Percentiles rank a stretch among this genome's conserved stretches.
Evolutionary conservation across 2,797 vertebrate genomes (phyloP).

Genomic region (Erpetoichthys calabaricus): DNA sequence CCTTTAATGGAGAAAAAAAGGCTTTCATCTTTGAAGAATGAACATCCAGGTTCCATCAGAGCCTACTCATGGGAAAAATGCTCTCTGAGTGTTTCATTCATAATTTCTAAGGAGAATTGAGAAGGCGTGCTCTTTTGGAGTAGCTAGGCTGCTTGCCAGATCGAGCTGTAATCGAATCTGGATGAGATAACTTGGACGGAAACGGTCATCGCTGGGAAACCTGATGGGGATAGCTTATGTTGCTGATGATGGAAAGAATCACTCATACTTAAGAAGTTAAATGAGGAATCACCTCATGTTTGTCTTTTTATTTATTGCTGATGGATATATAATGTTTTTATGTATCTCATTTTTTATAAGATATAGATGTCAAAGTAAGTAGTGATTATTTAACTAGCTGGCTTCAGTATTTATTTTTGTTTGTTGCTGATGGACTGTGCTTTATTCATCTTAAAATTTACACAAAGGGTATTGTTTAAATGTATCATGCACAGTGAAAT

Average conservation of each 20-base stretch:
- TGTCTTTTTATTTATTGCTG: too few relatives aligned
- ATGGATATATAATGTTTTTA: too few relatives aligned
- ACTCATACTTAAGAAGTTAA: neutral
- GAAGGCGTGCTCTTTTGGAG: neutral
- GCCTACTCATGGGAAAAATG: neutral
- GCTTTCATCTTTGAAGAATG: constrained; percentile 1
- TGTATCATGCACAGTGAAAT: too few relatives aligned
- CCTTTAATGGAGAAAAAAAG: neutral
- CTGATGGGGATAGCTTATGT: neutral
- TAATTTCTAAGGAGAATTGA: constrained; percentile 1
- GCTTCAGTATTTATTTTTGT: too few relatives aligned
- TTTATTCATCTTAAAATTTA: too few relatives aligned
- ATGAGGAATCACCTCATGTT: too few relatives aligned
- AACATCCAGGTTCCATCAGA: neutral
- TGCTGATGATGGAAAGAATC: neutral
- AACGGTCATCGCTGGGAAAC: neutral
- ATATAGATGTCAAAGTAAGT: too few relatives aligned
- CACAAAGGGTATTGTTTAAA: too few relatives aligned
- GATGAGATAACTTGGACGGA: constrained; percentile 1
- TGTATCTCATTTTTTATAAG: too few relatives aligned
- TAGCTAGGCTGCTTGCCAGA: neutral
- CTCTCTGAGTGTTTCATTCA: constrained; percentile 5
- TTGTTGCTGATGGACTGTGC: too few relatives aligned
- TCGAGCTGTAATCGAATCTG: neutral
- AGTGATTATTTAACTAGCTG: too few relatives aligned